Percentiles rank a stretch among this genome's conserved stretches.
These are phyloP conservation scores for Panurus biarmicus DNA, from an alignment of 2,113 vertebrate genomes.

Conservation along the genomic window DNA sequence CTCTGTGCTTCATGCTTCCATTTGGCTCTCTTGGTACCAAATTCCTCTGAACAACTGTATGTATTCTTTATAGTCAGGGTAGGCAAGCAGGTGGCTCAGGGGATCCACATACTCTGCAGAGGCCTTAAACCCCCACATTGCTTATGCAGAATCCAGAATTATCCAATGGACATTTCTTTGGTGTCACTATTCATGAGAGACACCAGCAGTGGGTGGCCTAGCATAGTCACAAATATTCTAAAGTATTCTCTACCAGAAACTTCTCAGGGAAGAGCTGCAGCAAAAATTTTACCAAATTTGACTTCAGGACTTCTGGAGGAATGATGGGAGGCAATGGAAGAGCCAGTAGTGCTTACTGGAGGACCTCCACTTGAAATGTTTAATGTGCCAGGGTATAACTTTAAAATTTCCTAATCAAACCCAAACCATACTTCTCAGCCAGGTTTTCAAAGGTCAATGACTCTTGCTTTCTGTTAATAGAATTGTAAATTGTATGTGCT, in stretches of 20 bases:
- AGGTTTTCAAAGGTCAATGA: background rate
- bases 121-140: fast-evolving
- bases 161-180: background rate
- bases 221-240: background rate
- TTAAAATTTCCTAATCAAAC: background rate
- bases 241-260: background rate
- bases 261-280: background rate
- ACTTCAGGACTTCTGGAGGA: background rate
- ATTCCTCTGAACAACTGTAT: background rate
- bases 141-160: background rate
- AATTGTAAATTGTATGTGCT: fast-evolving
- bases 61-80: background rate
- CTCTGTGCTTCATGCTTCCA: background rate
- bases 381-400: background rate
- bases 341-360: background rate
- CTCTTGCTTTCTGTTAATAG: background rate
- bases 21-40: background rate
- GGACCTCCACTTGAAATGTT: background rate
- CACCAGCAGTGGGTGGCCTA: background rate
- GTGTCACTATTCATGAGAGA: background rate
- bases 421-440: background rate
- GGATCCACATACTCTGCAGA: background rate
- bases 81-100: background rate
- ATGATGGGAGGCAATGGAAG: background rate
- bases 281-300: background rate